These are phyloP conservation scores for Chaetodon auriga DNA, from an alignment of 2,113 vertebrate genomes.

Conservation along the genomic window DNA sequence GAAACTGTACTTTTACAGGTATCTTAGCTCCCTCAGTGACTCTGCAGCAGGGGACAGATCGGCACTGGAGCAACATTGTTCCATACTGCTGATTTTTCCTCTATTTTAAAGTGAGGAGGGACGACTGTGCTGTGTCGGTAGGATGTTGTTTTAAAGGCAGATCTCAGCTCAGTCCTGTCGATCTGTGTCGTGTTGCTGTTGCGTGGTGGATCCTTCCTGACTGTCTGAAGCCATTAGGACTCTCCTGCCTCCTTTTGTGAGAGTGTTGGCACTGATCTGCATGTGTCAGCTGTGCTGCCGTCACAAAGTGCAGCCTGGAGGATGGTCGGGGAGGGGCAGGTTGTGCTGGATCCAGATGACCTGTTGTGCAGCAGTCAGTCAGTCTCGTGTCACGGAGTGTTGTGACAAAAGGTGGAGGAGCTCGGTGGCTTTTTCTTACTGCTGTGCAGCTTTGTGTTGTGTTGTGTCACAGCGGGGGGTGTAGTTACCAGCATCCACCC, in stretches of 20 bases:
- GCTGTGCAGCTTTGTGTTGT: not conserved
- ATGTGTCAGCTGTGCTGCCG: constrained; percentile 21
- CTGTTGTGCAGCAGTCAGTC: not conserved
- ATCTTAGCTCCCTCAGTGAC: too few relatives aligned
- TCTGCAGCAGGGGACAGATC: too few relatives aligned
- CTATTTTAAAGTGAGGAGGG: too few relatives aligned
- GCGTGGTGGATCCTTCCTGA: not conserved
- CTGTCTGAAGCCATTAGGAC: constrained; percentile 22
- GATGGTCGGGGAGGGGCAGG: not conserved
- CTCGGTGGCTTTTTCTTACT: not conserved
- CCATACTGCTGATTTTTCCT: too few relatives aligned
- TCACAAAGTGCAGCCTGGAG: not conserved
- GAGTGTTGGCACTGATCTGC: not conserved
- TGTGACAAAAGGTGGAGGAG: not conserved
- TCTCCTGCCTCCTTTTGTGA: not conserved
- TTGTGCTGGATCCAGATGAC: not conserved
- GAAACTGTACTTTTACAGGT: too few relatives aligned
- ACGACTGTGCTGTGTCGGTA: too few relatives aligned
- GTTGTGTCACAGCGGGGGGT: not conserved
- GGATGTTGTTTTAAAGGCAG: too few relatives aligned
- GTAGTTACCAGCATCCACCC: not conserved
- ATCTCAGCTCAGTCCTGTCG: not conserved
- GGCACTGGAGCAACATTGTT: too few relatives aligned
- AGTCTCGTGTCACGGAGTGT: not conserved
- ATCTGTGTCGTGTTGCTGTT: not conserved